These are phyloP conservation scores for Micrasema longulum DNA, from an alignment of 1,140 invertebrate genomes.

Conservation along the genomic window DNA sequence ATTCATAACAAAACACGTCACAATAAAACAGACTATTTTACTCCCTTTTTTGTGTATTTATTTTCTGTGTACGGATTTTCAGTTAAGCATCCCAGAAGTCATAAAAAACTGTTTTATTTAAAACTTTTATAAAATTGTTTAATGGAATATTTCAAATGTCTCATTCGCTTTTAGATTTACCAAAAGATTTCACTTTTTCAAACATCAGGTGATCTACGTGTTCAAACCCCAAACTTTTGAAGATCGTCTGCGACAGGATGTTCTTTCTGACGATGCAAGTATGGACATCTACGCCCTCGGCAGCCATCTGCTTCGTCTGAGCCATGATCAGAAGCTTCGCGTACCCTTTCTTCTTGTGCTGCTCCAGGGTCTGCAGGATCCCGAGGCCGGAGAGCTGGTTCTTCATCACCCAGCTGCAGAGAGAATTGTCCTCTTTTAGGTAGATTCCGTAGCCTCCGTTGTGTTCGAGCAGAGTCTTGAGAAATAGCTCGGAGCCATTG, in stretches of 20 bases:
- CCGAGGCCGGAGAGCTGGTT: conserved; percentile 56
- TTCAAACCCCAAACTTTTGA: conserved; percentile 57
- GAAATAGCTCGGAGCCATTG: conserved; percentile 54
- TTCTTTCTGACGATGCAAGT: conserved; percentile 52
- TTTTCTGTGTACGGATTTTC: no score
- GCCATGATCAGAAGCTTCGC: conserved; percentile 40
- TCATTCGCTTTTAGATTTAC: no score
- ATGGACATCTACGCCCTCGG: conserved; percentile 45
- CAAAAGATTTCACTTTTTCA: conserved; percentile 29
- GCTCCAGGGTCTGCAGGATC: conserved; percentile 47
- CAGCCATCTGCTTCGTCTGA: conserved; percentile 30
- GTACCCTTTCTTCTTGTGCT: conserved; percentile 47
- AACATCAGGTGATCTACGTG: conserved; percentile 35
- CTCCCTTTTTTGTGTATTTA: no score
- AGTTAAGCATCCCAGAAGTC: no score
- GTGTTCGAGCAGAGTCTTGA: conserved; percentile 52
- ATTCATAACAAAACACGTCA: no score
- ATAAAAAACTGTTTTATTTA: no score
- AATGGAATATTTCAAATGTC: no score
- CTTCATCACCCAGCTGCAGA: conserved; percentile 57
- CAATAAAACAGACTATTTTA: no score
- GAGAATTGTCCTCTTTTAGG: conserved; percentile 50
- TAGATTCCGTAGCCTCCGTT: conserved; percentile 57
- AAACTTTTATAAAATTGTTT: no score
- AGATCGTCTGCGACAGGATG: conserved; percentile 53